Conservation (phyloP, 1,140 invertebrate genomes). For the Drosophila serrata region DNA sequence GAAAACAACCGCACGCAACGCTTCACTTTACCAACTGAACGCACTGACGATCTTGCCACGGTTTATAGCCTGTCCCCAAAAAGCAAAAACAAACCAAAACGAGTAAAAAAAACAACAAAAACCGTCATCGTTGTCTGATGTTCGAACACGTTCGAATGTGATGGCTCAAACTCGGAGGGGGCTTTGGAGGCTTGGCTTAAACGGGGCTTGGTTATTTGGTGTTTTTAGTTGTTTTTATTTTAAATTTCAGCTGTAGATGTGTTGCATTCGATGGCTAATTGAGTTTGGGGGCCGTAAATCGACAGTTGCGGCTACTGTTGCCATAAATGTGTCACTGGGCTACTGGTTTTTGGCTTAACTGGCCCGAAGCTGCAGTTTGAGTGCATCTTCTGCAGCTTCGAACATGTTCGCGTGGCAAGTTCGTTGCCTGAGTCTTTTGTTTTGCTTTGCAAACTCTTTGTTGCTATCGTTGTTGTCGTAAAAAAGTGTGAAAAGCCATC, state of each 20-base stretch:
- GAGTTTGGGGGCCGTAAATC: slow-evolving; percentile 52
- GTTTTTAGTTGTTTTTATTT: background rate
- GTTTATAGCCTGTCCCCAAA: slow-evolving; percentile 83
- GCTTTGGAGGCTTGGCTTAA: slow-evolving; percentile 38
- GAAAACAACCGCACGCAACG: slow-evolving; percentile 80
- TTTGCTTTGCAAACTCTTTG: slow-evolving; percentile 17
- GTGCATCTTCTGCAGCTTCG: slow-evolving; percentile 26
- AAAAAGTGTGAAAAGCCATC: slow-evolving; percentile 43
- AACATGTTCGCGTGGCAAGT: slow-evolving; percentile 61
- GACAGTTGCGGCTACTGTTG: slow-evolving; percentile 23
- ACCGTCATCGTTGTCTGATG: slow-evolving; percentile 16
- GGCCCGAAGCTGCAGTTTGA: slow-evolving; percentile 20
- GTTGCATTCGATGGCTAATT: slow-evolving; percentile 64
- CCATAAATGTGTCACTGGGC: slow-evolving; percentile 70
- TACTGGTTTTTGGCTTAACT: slow-evolving; percentile 32
- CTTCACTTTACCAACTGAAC: slow-evolving; percentile 85
- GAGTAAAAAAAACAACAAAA: no score
- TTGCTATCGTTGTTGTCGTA: no score
- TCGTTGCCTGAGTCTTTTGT: slow-evolving; percentile 73
- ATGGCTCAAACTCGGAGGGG: no score
- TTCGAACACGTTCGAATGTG: slow-evolving; percentile 47
- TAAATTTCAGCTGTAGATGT: slow-evolving; percentile 18
- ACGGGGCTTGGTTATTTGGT: slow-evolving; percentile 3
- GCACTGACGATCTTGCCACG: slow-evolving; percentile 81
- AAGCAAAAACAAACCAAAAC: slow-evolving; percentile 55